phyloP scores from a whole-genome alignment of 2,113 vertebrate genomes.

The Halcyon senegalensis region DNA sequence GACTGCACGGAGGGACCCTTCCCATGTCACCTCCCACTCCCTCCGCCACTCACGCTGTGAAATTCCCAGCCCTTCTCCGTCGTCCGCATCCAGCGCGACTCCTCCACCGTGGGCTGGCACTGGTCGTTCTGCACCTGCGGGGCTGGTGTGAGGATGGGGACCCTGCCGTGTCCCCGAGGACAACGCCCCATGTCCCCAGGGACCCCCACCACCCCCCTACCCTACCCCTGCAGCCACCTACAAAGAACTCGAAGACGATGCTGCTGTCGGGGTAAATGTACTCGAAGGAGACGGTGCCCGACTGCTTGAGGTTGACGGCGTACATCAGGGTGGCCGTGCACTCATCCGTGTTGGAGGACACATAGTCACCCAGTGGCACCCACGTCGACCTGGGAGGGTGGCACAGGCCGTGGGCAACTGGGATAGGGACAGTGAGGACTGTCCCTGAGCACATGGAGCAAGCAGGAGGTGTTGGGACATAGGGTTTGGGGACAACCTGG shows the following conservation, averaged over 20 bases:
- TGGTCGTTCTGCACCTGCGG: slow-evolving; percentile 94
- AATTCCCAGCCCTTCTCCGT: slow-evolving; percentile 86
- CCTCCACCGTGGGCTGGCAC: slow-evolving; percentile 88
- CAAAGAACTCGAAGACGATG: slow-evolving; percentile 95
- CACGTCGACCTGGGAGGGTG: slow-evolving; percentile 85
- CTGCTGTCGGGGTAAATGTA: slow-evolving; percentile 91
- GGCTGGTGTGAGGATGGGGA: background rate
- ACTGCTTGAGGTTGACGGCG: slow-evolving; percentile 89
- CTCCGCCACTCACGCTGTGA: slow-evolving; percentile 77
- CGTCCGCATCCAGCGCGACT: slow-evolving; percentile 86
- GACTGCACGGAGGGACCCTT: background rate
- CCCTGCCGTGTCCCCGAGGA: background rate
- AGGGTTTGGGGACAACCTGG: background rate
- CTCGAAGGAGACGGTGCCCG: slow-evolving; percentile 88
- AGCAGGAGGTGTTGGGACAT: background rate
- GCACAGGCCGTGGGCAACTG: background rate
- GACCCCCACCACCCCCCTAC: no score
- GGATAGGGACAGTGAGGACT: background rate
- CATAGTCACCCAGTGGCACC: slow-evolving; percentile 86
- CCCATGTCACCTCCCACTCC: background rate
- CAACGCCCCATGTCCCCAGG: background rate
- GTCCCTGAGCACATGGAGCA: background rate
- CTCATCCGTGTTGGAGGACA: slow-evolving; percentile 93
- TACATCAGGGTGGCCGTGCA: slow-evolving; percentile 92
- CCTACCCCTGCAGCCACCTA: slow-evolving; percentile 62